These are phyloP conservation scores for Amblyteles armatorius DNA, from an alignment of 2,888 invertebrate species.

Conservation along the genomic window DNA sequence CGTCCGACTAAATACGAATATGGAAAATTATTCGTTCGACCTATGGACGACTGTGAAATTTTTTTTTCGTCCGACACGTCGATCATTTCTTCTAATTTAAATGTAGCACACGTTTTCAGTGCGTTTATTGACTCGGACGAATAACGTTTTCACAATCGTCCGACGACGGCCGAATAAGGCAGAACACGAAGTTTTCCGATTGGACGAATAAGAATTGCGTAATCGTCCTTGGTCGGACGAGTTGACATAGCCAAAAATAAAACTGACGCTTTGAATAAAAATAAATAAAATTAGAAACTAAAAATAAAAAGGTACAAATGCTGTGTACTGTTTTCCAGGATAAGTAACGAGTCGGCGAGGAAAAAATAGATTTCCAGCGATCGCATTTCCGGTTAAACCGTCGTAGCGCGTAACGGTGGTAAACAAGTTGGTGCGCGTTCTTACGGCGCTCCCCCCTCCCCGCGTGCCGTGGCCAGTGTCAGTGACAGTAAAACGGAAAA, in stretches of 20 bases:
- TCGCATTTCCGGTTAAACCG: neutral
- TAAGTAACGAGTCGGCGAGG: neutral
- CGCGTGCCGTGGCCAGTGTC: neutral
- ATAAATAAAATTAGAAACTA: neutral
- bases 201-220: no score
- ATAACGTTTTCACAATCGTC: no score
- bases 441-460: neutral
- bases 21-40: no score
- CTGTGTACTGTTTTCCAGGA: conserved; percentile 8
- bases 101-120: neutral
- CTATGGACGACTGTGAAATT: no score
- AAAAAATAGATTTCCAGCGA: neutral
- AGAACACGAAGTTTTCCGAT: no score
- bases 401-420: neutral
- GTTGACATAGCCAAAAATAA: neutral
- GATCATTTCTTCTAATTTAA: no score
- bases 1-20: neutral
- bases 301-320: neutral
- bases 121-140: neutral
- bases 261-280: neutral
- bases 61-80: no score
- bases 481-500: neutral
- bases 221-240: neutral
- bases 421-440: neutral
- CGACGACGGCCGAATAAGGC: no score